Evolutionary conservation across 2,888 invertebrate genomes (phyloP).

Genomic region (Myopa testacea): DNA sequence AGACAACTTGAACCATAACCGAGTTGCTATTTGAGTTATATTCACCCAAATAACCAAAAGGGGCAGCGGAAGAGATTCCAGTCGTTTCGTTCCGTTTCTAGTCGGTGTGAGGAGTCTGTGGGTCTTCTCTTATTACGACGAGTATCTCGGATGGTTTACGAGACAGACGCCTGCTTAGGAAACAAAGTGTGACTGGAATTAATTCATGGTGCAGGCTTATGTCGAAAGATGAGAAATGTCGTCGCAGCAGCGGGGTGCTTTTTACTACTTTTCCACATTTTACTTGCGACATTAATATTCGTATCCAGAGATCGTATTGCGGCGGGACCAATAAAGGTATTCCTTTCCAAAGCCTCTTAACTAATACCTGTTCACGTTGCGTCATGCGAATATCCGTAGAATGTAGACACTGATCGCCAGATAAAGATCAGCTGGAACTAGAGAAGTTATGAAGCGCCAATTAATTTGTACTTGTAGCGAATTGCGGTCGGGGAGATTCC

Average conservation of each 20-base stretch:
- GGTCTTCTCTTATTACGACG: neutral
- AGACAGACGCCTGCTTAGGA: neutral
- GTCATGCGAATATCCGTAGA: conserved; percentile 15
- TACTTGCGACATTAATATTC: conserved; percentile 56
- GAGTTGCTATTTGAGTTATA: conserved; percentile 41
- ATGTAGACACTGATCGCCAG: neutral
- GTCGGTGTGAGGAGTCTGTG: neutral
- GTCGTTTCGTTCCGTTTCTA: neutral
- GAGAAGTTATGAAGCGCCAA: conserved; percentile 56
- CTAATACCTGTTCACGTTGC: conserved; percentile 37
- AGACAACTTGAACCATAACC: conserved; percentile 32
- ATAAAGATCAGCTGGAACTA: conserved; percentile 11
- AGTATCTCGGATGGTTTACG: neutral
- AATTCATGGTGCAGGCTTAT: conserved; percentile 50
- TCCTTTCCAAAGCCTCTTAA: conserved; percentile 54
- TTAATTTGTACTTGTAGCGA: conserved; percentile 26
- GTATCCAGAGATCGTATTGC: conserved; percentile 35
- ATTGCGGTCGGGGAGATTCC: neutral
- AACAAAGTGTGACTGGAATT: conserved; percentile 50
- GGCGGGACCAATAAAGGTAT: conserved; percentile 57
- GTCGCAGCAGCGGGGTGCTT: conserved; percentile 8
- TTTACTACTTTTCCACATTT: neutral
- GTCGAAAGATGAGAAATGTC: conserved; percentile 51
- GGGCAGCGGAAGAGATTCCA: neutral
- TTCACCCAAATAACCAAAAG: conserved; percentile 36